These are phyloP conservation scores for Drosophila borealis DNA, from an alignment of 2,888 invertebrate species.

Conservation along the genomic window DNA sequence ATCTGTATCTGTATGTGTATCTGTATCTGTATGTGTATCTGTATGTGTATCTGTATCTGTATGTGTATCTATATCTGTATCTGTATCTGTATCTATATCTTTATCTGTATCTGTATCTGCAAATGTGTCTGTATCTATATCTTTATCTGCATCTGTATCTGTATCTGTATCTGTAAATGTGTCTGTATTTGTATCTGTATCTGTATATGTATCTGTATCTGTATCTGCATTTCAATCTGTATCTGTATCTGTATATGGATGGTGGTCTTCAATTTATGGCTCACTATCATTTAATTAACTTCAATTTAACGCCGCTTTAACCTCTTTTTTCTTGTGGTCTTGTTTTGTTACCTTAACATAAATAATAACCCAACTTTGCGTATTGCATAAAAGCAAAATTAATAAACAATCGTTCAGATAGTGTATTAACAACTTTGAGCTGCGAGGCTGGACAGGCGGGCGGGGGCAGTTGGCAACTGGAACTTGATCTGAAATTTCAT, in stretches of 20 bases:
- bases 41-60: constrained; percentile 1
- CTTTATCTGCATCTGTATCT: neutral
- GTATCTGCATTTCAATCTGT: constrained; percentile 2
- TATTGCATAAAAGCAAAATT: constrained; percentile 14
- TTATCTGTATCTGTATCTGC: constrained; percentile 1
- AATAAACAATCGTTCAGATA: constrained; percentile 38
- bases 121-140: constrained; percentile 4
- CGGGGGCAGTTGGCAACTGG: constrained; percentile 7
- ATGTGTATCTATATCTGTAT: constrained; percentile 1
- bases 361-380: constrained; percentile 26
- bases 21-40: constrained; percentile 1
- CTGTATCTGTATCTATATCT: constrained; percentile 24
- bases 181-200: constrained; percentile 20
- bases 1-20: constrained; percentile 8
- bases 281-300: constrained; percentile 68
- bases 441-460: neutral
- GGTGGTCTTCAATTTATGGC: constrained; percentile 40
- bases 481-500: constrained; percentile 41
- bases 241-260: neutral
- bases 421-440: constrained; percentile 15
- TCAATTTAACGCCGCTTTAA: constrained; percentile 68
- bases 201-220: constrained; percentile 3
- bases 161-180: constrained; percentile 2
- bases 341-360: constrained; percentile 63
- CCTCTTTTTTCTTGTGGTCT: constrained; percentile 22